phyloP scores from a whole-genome alignment of 2,113 vertebrate species.

The Perccottus glenii region DNA sequence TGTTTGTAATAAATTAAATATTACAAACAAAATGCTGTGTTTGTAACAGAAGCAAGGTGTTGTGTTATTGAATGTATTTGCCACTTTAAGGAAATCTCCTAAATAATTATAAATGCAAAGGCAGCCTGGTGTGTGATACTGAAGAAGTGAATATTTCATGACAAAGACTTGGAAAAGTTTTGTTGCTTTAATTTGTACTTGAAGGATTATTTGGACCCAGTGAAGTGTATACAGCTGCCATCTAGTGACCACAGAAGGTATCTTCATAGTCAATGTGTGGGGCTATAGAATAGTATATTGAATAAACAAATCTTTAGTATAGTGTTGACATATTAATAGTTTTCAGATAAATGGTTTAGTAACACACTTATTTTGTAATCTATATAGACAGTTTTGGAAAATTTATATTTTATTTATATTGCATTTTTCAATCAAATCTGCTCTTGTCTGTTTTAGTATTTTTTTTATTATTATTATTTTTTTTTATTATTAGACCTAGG shows the following conservation, averaged over 20 bases:
- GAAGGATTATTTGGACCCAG: slow-evolving; percentile 18
- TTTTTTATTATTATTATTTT: too few species aligned
- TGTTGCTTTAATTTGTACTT: slow-evolving; percentile 2
- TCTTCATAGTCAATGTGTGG: slow-evolving; percentile 1
- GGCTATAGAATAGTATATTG: too few species aligned
- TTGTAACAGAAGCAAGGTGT: not conserved
- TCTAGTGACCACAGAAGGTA: slow-evolving; percentile 57
- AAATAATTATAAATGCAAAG: not conserved
- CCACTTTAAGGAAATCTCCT: not conserved
- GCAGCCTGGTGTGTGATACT: not conserved
- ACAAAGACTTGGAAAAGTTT: not conserved
- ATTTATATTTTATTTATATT: too few species aligned
- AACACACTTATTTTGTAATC: too few species aligned
- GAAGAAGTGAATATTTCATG: slow-evolving; percentile 3
- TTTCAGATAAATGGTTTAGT: too few species aligned
- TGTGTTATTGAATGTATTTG: not conserved
- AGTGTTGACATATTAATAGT: too few species aligned
- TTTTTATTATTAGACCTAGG: not conserved
- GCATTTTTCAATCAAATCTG: too few species aligned
- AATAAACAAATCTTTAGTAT: too few species aligned
- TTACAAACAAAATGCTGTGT: not conserved
- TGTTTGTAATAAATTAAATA: not conserved
- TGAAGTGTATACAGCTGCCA: slow-evolving; percentile 46
- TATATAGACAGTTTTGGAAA: too few species aligned
- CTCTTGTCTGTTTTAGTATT: too few species aligned